Evolutionary conservation across 2,797 vertebrate genomes (phyloP).

Genomic region (Gobio occitaniae): DNA sequence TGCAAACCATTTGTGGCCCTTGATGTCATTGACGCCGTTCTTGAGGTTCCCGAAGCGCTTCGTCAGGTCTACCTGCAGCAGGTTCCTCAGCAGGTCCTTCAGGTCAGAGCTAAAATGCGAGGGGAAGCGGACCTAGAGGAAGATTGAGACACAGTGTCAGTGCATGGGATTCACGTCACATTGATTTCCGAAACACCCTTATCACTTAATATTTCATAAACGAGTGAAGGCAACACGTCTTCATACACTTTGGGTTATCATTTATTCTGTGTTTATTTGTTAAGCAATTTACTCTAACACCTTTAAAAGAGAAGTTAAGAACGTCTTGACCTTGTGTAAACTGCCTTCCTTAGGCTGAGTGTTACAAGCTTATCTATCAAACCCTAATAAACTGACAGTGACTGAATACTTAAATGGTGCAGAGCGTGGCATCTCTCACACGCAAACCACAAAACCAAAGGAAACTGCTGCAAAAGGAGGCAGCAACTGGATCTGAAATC

Average conservation of each 20-base stretch:
- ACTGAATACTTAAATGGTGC: neutral
- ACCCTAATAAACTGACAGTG: neutral
- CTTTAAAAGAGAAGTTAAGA: too few relatives aligned
- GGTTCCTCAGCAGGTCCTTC: slow-evolving; percentile 96
- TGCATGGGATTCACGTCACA: neutral
- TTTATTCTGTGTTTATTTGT: too few relatives aligned
- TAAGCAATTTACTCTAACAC: too few relatives aligned
- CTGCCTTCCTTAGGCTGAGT: too few relatives aligned
- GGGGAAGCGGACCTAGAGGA: slow-evolving; percentile 92
- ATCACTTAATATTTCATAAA: neutral
- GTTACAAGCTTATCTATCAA: neutral
- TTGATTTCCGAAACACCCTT: neutral
- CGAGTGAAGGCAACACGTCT: neutral
- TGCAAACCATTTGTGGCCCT: slow-evolving; percentile 99
- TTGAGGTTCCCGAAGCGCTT: slow-evolving; percentile 99
- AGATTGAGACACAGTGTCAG: neutral
- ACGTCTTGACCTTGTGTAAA: too few relatives aligned
- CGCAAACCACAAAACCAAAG: neutral
- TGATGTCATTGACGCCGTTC: slow-evolving; percentile 99
- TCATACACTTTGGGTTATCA: too few relatives aligned
- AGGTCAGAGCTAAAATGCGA: slow-evolving; percentile 99
- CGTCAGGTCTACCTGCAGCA: slow-evolving; percentile 98
- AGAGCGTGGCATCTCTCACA: neutral
- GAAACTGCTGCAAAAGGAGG: neutral
- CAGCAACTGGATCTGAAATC: neutral